Conservation (phyloP, 2,113 vertebrate genomes). For the Formicarius rufipectus region DNA sequence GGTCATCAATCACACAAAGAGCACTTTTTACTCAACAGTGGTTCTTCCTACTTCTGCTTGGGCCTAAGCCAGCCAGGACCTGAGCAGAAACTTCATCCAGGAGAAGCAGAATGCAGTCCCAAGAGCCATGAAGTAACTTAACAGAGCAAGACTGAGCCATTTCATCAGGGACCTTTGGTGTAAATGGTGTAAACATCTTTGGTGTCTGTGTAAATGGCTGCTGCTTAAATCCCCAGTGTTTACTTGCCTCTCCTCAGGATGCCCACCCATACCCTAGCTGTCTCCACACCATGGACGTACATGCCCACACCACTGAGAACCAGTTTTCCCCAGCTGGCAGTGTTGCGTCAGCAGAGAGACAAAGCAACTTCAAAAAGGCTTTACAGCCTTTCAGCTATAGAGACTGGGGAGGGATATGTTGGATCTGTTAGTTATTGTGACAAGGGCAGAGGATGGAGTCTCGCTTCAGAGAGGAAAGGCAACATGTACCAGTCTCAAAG, state of each 20-base stretch:
- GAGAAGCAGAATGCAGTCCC: neutral
- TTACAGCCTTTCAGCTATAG: neutral
- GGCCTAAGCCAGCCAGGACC: slow-evolving; percentile 73
- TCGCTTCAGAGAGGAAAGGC: neutral
- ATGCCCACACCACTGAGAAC: fast-evolving
- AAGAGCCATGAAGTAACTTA: neutral
- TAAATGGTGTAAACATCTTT: no score
- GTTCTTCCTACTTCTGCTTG: slow-evolving; percentile 72
- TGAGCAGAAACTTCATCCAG: slow-evolving; percentile 53
- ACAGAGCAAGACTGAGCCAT: neutral
- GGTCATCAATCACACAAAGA: slow-evolving; percentile 79
- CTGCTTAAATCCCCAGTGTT: neutral
- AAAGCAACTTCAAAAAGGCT: neutral
- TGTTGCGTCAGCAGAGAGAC: neutral
- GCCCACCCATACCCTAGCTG: neutral
- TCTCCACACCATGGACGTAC: neutral
- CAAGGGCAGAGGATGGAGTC: neutral
- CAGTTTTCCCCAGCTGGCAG: neutral
- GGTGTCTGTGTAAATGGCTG: no score
- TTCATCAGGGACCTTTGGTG: neutral
- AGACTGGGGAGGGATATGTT: neutral
- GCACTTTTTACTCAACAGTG: slow-evolving; percentile 69
- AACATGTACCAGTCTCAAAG: neutral
- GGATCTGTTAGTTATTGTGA: neutral
- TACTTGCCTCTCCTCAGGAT: neutral